phyloP scores from a whole-genome alignment of 2,797 vertebrate species.

The Otolemur crassicaudatus region DNA sequence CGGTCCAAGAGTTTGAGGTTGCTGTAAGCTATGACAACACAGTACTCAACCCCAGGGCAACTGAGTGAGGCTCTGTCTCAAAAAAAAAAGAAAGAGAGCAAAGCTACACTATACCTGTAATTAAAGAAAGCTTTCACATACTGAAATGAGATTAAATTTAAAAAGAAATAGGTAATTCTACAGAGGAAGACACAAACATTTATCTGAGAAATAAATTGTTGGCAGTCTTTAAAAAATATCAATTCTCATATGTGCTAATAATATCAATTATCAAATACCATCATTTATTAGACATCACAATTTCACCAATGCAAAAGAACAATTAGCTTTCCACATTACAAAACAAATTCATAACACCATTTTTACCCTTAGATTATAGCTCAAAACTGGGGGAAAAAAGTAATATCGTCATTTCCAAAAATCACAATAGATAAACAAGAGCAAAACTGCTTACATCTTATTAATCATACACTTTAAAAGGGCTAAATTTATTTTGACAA shows the following conservation, averaged over 20 bases:
- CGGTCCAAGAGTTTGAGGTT: no score
- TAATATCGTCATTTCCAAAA: conserved; percentile 11
- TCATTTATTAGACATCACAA: conserved; percentile 45
- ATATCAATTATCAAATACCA: not conserved
- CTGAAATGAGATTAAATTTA: conserved; percentile 18
- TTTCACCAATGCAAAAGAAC: conserved; percentile 26
- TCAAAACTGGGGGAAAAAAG: conserved; percentile 33
- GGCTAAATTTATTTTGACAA: conserved; percentile 59
- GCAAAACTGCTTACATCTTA: conserved; percentile 25
- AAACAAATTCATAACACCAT: not conserved
- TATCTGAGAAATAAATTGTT: conserved; percentile 37
- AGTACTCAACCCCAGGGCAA: no score
- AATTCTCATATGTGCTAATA: conserved; percentile 3
- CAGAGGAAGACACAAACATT: conserved; percentile 45
- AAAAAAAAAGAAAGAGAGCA: not conserved
- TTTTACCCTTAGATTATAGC: conserved; percentile 17
- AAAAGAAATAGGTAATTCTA: not conserved
- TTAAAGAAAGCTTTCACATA: conserved; percentile 5
- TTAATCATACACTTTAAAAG: conserved; percentile 34
- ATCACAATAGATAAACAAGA: conserved; percentile 10
- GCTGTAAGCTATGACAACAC: no score
- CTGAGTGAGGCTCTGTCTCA: no score
- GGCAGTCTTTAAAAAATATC: conserved; percentile 39
- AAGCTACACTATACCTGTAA: not conserved
- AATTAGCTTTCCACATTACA: not conserved